Evolutionary conservation across 92 coral and sea anemone genomes (phyloP), one percentile per base, ranked within the genome.

Genomic region (Muricea muricata): DNA sequence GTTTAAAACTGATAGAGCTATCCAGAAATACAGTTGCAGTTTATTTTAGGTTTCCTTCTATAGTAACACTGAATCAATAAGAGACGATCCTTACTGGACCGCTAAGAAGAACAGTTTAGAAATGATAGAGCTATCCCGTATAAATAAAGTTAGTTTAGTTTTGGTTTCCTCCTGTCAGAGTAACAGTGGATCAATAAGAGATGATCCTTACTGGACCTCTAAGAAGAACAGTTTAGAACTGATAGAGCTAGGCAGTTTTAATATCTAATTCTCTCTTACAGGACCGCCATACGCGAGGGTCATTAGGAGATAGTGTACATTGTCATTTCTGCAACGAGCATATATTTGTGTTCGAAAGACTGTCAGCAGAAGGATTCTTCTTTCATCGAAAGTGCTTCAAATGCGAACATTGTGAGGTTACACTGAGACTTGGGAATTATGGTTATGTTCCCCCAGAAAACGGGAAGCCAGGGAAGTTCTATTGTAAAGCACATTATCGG

Each of bases 381-480:
- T 96, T 96, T 87, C 99, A 96, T 81, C 92, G 99, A 32, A 97
- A 96, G 55, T 96, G 99, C 52, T 96, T 96, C 90, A 93, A 90
- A 81, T 96, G 99, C 70, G 92, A 90, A 73, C 87, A 88, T 40
- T 96, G 99, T 80, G 93, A 93, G 74, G 87, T 91, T 73, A 93
- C 98, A 0, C 84, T 96, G 29, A 85, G 99, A 60, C 84, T 96
- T 34, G 99, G 99, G 3, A 88, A 93, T 35, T 96, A 96, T 72
- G 93, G 94, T 8, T 96, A 93, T 79, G 88, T 94, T 10, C 88
- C 90, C 23, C 98, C 99, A 9, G 86, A 90, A 81, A 92, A 91
- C 9, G 92, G 90, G 20, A 90, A 93, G 50, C 86, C 72, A 52
- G 99, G 97, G 12, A 94, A 88, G 67, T 96, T 96, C 79, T 87